Percentiles rank a stretch among this genome's conserved stretches.
Conservation (phyloP, 2,888 invertebrate species). For the Agrilus biguttatus region DNA sequence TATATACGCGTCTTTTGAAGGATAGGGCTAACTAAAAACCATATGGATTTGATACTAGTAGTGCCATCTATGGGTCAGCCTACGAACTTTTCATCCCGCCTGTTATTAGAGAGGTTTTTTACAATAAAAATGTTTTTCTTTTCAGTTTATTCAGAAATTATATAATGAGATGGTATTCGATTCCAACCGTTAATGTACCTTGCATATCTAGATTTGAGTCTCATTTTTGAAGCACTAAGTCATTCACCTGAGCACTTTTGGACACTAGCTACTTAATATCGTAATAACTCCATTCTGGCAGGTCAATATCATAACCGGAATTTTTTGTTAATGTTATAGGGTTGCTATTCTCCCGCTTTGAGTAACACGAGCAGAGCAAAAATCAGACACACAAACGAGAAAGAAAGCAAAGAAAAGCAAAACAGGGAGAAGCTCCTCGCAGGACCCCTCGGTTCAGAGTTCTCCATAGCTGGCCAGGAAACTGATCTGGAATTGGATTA, state of each 20-base stretch:
- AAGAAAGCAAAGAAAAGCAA: slow-evolving; percentile 64
- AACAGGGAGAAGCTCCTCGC: slow-evolving; percentile 56
- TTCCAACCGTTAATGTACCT: neutral
- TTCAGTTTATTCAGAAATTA: no score
- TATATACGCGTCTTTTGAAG: no score
- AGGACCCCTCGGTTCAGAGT: slow-evolving; percentile 50
- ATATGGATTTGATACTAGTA: no score
- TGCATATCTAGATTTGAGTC: neutral
- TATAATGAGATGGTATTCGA: no score
- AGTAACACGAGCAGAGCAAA: slow-evolving; percentile 52
- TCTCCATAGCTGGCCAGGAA: slow-evolving; percentile 58
- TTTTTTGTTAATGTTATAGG: slow-evolving; percentile 31
- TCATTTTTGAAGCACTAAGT: neutral
- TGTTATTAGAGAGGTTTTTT: no score
- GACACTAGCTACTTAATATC: slow-evolving; percentile 8
- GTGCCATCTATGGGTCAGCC: no score
- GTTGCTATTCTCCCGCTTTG: slow-evolving; percentile 56
- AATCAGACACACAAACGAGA: slow-evolving; percentile 48
- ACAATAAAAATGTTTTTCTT: no score
- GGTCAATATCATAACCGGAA: neutral
- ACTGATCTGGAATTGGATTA: slow-evolving; percentile 73
- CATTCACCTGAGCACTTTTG: slow-evolving; percentile 23
- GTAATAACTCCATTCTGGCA: neutral
- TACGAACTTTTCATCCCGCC: no score
- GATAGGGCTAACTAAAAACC: no score